Conservation (phyloP, 2,797 vertebrate species). For the Huso huso region DNA sequence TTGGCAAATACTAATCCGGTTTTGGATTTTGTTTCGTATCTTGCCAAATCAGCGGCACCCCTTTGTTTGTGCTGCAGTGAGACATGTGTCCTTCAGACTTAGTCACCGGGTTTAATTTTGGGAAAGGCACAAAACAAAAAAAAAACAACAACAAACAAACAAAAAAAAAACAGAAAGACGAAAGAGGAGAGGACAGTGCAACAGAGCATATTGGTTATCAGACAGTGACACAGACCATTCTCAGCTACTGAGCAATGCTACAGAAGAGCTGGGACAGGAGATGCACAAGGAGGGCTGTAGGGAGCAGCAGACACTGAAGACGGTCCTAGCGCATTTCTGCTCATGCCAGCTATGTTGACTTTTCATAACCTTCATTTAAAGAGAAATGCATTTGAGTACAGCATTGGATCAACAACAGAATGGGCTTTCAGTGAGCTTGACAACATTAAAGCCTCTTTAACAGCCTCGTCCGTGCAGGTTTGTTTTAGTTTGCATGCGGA, state of each 20-base stretch:
- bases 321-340: constrained; percentile 72
- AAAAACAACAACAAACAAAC: background rate
- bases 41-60: too few species aligned
- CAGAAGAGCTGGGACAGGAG: constrained; percentile 84
- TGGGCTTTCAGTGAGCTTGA: constrained; percentile 47
- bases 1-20: too few species aligned
- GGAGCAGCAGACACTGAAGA: constrained; percentile 78
- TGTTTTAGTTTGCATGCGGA: too few species aligned
- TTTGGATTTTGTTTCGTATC: too few species aligned
- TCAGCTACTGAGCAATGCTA: constrained; percentile 83
- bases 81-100: constrained; percentile 43
- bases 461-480: background rate
- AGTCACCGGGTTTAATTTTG: constrained; percentile 38
- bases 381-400: constrained; percentile 82
- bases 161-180: background rate
- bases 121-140: background rate
- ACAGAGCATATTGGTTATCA: constrained; percentile 58
- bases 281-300: constrained; percentile 80
- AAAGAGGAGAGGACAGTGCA: constrained; percentile 25
- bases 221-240: constrained; percentile 63
- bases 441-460: constrained; percentile 11
- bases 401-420: constrained; percentile 73
- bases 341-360: constrained; percentile 79
- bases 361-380: constrained; percentile 86
- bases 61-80: constrained; percentile 16